Conservation (phyloP, 2,113 vertebrate species). For the Engraulis encrasicolus region DNA sequence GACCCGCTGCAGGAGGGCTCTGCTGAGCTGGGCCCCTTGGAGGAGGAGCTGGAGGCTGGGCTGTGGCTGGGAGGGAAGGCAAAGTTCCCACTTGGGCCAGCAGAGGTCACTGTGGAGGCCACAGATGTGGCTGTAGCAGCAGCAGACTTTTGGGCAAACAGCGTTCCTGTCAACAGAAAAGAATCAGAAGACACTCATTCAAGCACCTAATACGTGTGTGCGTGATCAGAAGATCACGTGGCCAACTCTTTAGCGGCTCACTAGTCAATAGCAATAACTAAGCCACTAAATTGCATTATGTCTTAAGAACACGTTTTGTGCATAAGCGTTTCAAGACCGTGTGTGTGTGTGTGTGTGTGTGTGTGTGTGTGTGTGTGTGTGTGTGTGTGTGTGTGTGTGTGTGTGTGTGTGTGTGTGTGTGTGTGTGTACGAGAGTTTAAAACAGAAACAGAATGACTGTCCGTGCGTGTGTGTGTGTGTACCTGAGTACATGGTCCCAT, state of each 20-base stretch:
- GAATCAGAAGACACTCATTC: too few relatives aligned
- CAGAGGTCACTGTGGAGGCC: constrained; percentile 57
- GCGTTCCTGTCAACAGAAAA: constrained; percentile 67
- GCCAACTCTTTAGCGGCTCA: neutral
- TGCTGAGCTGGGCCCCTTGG: constrained; percentile 72
- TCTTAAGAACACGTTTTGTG: neutral
- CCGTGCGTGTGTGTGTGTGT: constrained; percentile 12
- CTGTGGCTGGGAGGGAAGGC: constrained; percentile 74
- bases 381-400: neutral
- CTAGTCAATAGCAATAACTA: constrained; percentile 9
- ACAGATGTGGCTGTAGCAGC: constrained; percentile 49
- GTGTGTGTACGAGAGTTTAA: neutral
- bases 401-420: constrained; percentile 21
- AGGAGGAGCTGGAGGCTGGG: constrained; percentile 73
- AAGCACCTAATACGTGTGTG: too few relatives aligned
- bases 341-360: too few relatives aligned
- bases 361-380: neutral
- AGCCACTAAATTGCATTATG: constrained; percentile 7
- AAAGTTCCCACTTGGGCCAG: constrained; percentile 67
- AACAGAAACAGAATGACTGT: neutral
- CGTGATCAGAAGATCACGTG: neutral
- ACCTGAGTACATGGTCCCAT: constrained; percentile 80
- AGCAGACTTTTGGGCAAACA: constrained; percentile 79
- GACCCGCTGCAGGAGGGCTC: constrained; percentile 73
- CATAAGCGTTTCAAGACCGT: too few relatives aligned